Evolutionary conservation across 2,888 invertebrate species (phyloP).

Genomic region (Amphiduros pacificus): DNA sequence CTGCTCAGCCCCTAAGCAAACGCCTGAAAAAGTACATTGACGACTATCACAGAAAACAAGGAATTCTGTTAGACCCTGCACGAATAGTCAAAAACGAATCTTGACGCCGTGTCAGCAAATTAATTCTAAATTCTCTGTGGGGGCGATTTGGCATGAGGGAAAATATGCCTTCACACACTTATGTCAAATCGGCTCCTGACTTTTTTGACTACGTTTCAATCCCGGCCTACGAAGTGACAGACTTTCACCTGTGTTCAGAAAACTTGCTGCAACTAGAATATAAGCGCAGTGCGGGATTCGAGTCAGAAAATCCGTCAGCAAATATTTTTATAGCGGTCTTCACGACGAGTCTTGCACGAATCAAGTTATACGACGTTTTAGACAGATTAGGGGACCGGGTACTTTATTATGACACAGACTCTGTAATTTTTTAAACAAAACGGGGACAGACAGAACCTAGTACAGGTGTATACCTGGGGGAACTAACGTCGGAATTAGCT

Average conservation of each 20-base stretch:
- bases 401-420: conserved; percentile 14
- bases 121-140: conserved; percentile 25
- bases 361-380: conserved; percentile 14
- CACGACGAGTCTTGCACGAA: conserved; percentile 7
- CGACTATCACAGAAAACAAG: not conserved
- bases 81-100: conserved; percentile 1
- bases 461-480: not conserved
- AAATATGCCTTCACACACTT: not conserved
- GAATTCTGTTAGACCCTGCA: conserved; percentile 5
- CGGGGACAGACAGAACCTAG: not conserved
- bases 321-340: conserved; percentile 4
- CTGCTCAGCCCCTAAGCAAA: too few species aligned
- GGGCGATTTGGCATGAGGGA: conserved; percentile 11
- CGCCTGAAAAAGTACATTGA: conserved; percentile 32
- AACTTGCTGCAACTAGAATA: not conserved
- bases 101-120: not conserved
- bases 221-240: not conserved
- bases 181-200: not conserved
- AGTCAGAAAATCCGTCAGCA: not conserved
- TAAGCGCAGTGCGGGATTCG: not conserved
- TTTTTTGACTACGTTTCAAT: not conserved
- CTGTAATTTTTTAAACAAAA: not conserved
- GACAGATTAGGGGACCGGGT: too few species aligned
- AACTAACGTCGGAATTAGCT: not conserved
- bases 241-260: conserved; percentile 5